Conservation (phyloP, 2,888 invertebrate species). For the Timandra comae region DNA sequence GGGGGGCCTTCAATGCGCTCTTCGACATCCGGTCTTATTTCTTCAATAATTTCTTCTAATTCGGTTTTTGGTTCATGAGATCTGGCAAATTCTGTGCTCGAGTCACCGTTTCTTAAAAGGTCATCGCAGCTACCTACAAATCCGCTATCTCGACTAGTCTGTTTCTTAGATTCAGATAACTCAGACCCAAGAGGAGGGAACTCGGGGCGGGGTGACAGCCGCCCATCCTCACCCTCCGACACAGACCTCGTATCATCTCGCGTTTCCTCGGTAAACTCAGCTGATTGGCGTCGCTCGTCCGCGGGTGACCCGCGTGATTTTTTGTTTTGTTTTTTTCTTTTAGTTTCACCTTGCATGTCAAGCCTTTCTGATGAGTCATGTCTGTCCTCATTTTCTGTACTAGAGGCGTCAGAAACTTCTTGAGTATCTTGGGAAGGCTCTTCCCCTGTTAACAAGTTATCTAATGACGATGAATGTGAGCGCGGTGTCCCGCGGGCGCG, state of each 20-base stretch:
- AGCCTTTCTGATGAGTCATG: constrained; percentile 81
- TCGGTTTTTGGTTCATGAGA: constrained; percentile 74
- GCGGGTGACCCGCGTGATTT: constrained; percentile 78
- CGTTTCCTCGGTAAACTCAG: constrained; percentile 79
- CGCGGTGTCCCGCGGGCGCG: constrained; percentile 89
- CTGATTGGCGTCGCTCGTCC: constrained; percentile 80
- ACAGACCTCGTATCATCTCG: constrained; percentile 76
- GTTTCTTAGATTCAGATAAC: constrained; percentile 82
- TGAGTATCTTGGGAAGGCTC: constrained; percentile 72
- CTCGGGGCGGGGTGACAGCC: constrained; percentile 83
- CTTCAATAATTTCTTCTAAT: constrained; percentile 78
- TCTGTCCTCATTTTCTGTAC: constrained; percentile 84
- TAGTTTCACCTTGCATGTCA: constrained; percentile 88
- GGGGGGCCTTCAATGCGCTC: constrained; percentile 69
- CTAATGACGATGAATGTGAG: constrained; percentile 88
- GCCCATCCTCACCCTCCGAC: constrained; percentile 81
- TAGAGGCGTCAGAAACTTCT: constrained; percentile 84
- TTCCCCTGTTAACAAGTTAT: constrained; percentile 83
- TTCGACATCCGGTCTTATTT: constrained; percentile 74
- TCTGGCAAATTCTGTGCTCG: constrained; percentile 70
- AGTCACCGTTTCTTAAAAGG: constrained; percentile 80
- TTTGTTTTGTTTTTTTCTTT: constrained; percentile 87
- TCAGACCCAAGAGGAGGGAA: constrained; percentile 75
- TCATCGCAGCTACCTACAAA: constrained; percentile 94
- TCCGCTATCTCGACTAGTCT: constrained; percentile 91